Percentiles rank a stretch among this genome's conserved stretches.
phyloP scores from a whole-genome alignment of 2,888 invertebrate genomes.

The Heteromurus nitidus region DNA sequence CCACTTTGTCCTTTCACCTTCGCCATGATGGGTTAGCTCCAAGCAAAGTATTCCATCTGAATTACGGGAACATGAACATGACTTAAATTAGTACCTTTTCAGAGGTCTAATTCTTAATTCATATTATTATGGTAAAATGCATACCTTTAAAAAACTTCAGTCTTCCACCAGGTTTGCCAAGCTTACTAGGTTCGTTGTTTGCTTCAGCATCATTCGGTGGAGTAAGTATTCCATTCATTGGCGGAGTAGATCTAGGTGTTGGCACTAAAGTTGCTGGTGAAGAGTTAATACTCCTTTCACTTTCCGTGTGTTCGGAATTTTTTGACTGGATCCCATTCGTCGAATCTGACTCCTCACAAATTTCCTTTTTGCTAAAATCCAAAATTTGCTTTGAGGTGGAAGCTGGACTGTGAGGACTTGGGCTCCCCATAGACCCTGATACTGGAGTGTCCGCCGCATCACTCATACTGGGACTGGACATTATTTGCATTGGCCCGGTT shows the following conservation, averaged over 20 bases:
- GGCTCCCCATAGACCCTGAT: conserved; percentile 59
- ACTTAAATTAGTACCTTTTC: conserved; percentile 26
- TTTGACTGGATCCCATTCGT: conserved; percentile 35
- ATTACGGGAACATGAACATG: background rate
- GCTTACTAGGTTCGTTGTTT: conserved; percentile 48
- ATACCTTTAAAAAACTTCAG: conserved; percentile 87
- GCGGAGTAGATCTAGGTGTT: conserved; percentile 64
- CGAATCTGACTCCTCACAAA: conserved; percentile 6
- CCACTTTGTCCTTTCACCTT: conserved; percentile 90
- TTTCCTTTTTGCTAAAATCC: conserved; percentile 55
- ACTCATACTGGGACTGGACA: conserved; percentile 64
- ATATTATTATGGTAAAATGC: conserved; percentile 67
- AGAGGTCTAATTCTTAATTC: conserved; percentile 36
- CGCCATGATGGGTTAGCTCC: conserved; percentile 84
- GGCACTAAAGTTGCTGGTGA: conserved; percentile 64
- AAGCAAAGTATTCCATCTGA: conserved; percentile 92
- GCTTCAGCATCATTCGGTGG: conserved; percentile 62
- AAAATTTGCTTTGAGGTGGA: conserved; percentile 35
- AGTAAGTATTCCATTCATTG: conserved; percentile 64
- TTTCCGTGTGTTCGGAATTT: conserved; percentile 23
- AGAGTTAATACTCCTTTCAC: conserved; percentile 49
- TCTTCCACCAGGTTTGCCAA: conserved; percentile 80
- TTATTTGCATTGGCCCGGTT: conserved; percentile 58
- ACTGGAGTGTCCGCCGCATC: conserved; percentile 65
- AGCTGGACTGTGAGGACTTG: conserved; percentile 57